These are phyloP conservation scores for Tholera decimalis DNA, from an alignment of 2,888 invertebrate species.

Conservation along the genomic window DNA sequence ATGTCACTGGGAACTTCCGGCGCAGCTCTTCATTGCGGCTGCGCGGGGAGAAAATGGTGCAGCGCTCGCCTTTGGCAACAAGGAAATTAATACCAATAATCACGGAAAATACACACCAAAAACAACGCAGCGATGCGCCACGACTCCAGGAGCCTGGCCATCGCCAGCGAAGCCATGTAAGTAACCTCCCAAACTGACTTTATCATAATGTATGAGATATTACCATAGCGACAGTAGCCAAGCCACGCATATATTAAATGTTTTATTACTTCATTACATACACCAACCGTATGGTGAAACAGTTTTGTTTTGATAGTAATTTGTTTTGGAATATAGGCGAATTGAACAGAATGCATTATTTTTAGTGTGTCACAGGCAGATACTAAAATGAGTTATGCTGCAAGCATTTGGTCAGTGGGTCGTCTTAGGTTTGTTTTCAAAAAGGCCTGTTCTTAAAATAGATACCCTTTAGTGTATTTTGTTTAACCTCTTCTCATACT, in stretches of 20 bases:
- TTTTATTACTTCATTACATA: slow-evolving; percentile 18
- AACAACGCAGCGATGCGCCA: slow-evolving; percentile 87
- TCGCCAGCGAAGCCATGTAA: slow-evolving; percentile 92
- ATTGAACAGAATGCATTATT: not conserved
- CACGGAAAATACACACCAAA: slow-evolving; percentile 92
- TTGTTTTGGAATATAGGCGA: slow-evolving; percentile 27
- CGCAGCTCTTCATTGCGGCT: slow-evolving; percentile 93
- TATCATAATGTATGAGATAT: slow-evolving; percentile 55
- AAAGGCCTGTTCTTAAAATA: slow-evolving; percentile 4
- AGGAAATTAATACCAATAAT: slow-evolving; percentile 92
- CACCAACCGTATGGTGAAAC: slow-evolving; percentile 11
- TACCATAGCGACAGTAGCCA: slow-evolving; percentile 71
- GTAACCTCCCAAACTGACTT: slow-evolving; percentile 66
- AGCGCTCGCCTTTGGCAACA: slow-evolving; percentile 89
- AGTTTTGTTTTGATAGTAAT: slow-evolving; percentile 29
- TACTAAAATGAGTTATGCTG: not conserved
- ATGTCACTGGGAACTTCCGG: slow-evolving; percentile 91
- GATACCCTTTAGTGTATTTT: not conserved
- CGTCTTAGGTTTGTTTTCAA: too few relatives aligned
- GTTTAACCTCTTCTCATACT: slow-evolving; percentile 31
- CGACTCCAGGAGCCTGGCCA: slow-evolving; percentile 86
- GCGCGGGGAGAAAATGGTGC: slow-evolving; percentile 92
- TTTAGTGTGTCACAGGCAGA: not conserved
- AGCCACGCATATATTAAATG: slow-evolving; percentile 58
- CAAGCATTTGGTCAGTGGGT: too few relatives aligned